Conservation (phyloP, 2,797 vertebrate species). For the Xenops minutus region DNA sequence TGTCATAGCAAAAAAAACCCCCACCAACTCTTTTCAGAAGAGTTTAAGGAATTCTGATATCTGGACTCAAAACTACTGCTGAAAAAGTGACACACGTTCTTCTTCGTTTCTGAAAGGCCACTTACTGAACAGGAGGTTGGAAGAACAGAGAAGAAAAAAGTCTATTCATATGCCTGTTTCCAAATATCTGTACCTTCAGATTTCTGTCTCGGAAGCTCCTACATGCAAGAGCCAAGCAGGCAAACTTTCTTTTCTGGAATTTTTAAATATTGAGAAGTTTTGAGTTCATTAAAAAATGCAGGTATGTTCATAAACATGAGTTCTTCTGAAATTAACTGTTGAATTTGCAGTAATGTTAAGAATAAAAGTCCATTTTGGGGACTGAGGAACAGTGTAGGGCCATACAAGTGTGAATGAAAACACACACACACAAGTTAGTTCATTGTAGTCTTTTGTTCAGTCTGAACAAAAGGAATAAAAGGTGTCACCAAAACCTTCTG, state of each 20-base stretch:
- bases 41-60: background rate
- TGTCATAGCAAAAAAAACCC: background rate
- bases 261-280: background rate
- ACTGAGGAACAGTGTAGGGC: background rate
- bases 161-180: background rate
- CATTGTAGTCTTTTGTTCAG: background rate
- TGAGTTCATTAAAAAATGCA: background rate
- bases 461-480: background rate
- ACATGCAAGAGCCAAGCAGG: background rate
- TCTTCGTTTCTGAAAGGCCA: background rate
- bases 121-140: background rate
- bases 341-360: background rate
- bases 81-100: background rate
- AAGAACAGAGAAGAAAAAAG: background rate
- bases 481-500: background rate
- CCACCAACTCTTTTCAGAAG: background rate
- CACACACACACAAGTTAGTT: background rate
- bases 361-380: background rate
- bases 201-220: background rate
- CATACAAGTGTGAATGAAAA: background rate
- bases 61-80: background rate
- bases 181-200: background rate
- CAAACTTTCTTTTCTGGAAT: background rate
- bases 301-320: fast-evolving
- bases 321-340: background rate